These are phyloP conservation scores for Ictidomys tridecemlineatus DNA, from an alignment of 2,113 vertebrate genomes.

Conservation along the genomic window DNA sequence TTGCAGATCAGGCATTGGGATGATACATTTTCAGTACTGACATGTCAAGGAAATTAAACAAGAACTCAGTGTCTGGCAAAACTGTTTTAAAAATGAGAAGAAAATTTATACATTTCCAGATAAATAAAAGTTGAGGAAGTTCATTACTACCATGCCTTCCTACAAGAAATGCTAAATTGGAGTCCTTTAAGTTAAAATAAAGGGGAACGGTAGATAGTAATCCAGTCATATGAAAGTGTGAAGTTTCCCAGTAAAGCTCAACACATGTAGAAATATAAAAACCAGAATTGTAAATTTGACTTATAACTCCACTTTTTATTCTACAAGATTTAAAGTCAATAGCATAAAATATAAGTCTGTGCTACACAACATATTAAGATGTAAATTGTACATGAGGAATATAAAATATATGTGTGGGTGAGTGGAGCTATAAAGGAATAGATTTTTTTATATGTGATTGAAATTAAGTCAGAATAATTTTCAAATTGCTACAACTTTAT, in stretches of 20 bases:
- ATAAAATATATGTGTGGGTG: background rate
- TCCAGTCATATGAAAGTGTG: background rate
- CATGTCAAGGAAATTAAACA: background rate
- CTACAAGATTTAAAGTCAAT: background rate
- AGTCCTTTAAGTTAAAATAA: background rate
- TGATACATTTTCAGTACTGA: background rate
- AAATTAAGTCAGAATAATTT: background rate
- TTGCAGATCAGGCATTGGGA: background rate
- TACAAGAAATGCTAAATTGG: background rate
- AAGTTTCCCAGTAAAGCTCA: background rate
- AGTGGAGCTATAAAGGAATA: background rate
- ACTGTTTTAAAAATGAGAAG: background rate
- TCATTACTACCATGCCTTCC: background rate
- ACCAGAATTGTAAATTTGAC: background rate
- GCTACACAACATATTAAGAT: background rate
- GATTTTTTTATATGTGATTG: background rate
- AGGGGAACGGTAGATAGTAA: background rate
- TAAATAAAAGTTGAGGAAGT: background rate
- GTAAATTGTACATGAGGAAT: background rate
- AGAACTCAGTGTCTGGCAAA: background rate
- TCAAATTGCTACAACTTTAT: background rate
- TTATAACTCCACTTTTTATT: background rate
- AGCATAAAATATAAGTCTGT: background rate
- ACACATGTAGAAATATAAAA: background rate
- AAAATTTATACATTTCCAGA: background rate